Evolutionary conservation across 2,797 vertebrate genomes (phyloP).

Genomic region (Falco concolor): DNA sequence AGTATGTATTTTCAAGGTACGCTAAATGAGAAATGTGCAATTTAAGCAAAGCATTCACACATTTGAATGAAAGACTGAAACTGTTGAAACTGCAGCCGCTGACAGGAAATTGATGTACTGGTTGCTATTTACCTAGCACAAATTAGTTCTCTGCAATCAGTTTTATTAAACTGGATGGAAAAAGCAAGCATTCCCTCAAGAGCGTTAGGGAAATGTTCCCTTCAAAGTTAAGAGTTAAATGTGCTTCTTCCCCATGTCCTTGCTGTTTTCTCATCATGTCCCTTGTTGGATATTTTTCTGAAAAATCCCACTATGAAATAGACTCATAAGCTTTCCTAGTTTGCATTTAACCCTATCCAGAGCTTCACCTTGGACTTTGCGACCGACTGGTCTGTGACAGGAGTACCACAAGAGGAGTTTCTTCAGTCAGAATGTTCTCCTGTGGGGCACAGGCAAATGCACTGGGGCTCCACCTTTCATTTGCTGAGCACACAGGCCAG

Average conservation of each 20-base stretch:
- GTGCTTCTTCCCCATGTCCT: not conserved
- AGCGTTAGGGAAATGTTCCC: not conserved
- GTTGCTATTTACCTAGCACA: slow-evolving; percentile 72
- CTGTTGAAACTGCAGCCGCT: slow-evolving; percentile 43
- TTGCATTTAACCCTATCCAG: not conserved
- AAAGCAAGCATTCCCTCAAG: slow-evolving; percentile 1
- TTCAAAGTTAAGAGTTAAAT: not conserved
- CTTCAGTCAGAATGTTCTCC: not conserved
- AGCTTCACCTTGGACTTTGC: not conserved
- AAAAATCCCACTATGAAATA: not conserved
- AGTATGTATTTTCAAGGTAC: slow-evolving; percentile 54
- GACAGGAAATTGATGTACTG: slow-evolving; percentile 70
- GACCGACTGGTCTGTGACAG: not conserved
- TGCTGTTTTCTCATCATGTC: not conserved
- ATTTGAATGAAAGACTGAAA: slow-evolving; percentile 67
- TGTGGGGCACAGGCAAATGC: not conserved
- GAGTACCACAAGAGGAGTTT: not conserved
- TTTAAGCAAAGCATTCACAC: slow-evolving; percentile 64
- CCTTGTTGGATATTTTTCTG: not conserved
- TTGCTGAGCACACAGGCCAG: not conserved
- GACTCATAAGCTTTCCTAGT: not conserved
- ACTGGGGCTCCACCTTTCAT: not conserved
- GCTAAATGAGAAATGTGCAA: slow-evolving; percentile 65
- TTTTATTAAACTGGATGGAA: slow-evolving; percentile 43
- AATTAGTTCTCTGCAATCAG: slow-evolving; percentile 63